A percentile compares a stretch with the other conserved stretches of the same genome.
Conservation (phyloP, 2,888 invertebrate species). For the Heterodera filipjevi region DNA sequence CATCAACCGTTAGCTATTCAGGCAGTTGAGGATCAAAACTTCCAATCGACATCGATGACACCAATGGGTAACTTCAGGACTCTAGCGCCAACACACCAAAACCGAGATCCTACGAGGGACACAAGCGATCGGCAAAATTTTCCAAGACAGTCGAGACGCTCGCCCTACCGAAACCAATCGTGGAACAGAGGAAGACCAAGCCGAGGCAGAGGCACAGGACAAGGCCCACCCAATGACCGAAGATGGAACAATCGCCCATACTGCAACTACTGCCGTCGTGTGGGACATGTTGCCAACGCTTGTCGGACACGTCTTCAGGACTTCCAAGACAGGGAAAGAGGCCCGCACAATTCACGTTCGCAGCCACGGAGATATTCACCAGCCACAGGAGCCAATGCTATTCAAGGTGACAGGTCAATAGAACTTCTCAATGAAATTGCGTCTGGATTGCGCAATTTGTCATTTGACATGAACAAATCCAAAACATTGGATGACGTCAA, state of each 20-base stretch:
- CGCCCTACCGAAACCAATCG: neutral
- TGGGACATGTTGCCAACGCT: neutral
- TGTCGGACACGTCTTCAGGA: neutral
- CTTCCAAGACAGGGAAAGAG: neutral
- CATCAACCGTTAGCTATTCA: neutral
- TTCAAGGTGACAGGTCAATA: neutral
- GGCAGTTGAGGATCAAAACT: neutral
- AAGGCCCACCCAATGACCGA: neutral
- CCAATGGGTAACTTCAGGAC: neutral
- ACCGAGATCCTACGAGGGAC: neutral
- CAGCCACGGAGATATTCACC: neutral
- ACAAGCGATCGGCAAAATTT: neutral
- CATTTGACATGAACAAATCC: no score
- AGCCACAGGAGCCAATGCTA: neutral
- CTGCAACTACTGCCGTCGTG: neutral
- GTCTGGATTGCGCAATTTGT: neutral
- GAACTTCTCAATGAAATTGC: neutral
- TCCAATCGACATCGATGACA: neutral
- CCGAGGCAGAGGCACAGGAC: neutral
- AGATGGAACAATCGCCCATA: constrained; percentile 12
- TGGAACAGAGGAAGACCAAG: neutral
- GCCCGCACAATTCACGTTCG: no score
- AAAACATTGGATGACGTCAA: neutral
- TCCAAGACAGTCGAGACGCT: neutral
- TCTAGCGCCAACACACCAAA: neutral